phyloP scores from a whole-genome alignment of 2,797 vertebrate genomes.

The Pygocentrus nattereri region DNA sequence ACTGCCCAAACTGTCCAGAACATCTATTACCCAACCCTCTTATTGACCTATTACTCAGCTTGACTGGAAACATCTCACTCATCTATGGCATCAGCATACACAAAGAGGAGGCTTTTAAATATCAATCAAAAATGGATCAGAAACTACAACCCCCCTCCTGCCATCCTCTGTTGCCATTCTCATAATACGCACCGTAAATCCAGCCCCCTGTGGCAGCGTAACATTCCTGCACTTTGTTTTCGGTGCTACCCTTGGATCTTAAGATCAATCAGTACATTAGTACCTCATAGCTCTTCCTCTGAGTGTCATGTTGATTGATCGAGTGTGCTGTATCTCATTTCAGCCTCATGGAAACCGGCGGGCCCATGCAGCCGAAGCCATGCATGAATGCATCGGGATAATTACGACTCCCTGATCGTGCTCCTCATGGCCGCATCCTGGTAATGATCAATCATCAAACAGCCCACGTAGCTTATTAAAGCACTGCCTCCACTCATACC shows the following conservation, averaged over 20 bases:
- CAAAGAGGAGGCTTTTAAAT: neutral
- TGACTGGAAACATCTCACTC: neutral
- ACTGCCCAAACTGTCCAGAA: neutral
- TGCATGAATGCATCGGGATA: constrained; percentile 36
- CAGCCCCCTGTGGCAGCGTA: neutral
- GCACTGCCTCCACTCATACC: constrained; percentile 10
- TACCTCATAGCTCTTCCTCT: constrained; percentile 44
- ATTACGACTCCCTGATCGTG: constrained; percentile 44
- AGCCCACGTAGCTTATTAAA: constrained; percentile 17
- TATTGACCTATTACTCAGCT: neutral
- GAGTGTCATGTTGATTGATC: constrained; percentile 49
- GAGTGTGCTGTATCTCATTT: constrained; percentile 48
- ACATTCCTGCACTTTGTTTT: neutral
- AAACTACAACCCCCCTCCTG: neutral
- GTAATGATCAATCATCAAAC: constrained; percentile 51
- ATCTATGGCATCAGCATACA: too few relatives aligned
- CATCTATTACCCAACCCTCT: neutral
- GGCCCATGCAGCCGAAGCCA: constrained; percentile 14
- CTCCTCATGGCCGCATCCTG: constrained; percentile 13
- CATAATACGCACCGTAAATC: neutral
- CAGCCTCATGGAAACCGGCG: constrained; percentile 34
- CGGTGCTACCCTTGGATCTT: constrained; percentile 7
- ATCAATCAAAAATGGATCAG: neutral
- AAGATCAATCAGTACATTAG: constrained; percentile 49
- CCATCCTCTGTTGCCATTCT: neutral